Evolutionary conservation across 2,888 invertebrate genomes (phyloP), one percentile per base, ranked within the genome.

Genomic region (Tenthredo livida): DNA sequence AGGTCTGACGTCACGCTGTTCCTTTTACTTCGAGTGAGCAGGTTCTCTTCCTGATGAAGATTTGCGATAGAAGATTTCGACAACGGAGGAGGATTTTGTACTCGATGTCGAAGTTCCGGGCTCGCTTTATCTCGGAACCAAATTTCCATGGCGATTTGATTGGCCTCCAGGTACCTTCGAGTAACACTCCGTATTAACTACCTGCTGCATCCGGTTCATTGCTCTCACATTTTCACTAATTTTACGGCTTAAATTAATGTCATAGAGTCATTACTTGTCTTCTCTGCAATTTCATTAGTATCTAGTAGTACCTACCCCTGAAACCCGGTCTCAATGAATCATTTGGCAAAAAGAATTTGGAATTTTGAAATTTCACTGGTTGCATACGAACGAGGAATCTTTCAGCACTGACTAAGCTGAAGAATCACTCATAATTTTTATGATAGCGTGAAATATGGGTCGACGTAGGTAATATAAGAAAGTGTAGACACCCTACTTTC

Each of bases 1-100:
- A 98, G 94, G 92, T 98, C 97, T 87, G 97, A 97, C 72, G 97
- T 97, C 88, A 97, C 96, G 73, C 97, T 97, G 73, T 97, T 96
- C 86, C 97, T 91, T 90, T 94, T 91, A 88, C 90, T 90, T 86
- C 93, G 88, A 85, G 85, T 89, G 84, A 91, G 85, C 78, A 91
- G 86, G 85, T 86, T 88, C 85, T 92, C 91, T 58, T 92, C 90
- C 85, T 90, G 95, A 88, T 95, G 94, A 10, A 95, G 94, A 89
- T 94, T 95, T 85, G 93, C 92, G 86, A 94, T 87, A 50, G 90
- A 90, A 17, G 89, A 89, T 85, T 89, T 91, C 40, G 88, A 65
- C 10, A 86, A 84, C 21, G 89, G 72, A 70, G 87, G 87, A 85
- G 88, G 88, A 43, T 88, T 89, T 85, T 95, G 95, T 90, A 97